phyloP scores from a whole-genome alignment of 2,888 invertebrate species.

The Sialis fuliginosa region DNA sequence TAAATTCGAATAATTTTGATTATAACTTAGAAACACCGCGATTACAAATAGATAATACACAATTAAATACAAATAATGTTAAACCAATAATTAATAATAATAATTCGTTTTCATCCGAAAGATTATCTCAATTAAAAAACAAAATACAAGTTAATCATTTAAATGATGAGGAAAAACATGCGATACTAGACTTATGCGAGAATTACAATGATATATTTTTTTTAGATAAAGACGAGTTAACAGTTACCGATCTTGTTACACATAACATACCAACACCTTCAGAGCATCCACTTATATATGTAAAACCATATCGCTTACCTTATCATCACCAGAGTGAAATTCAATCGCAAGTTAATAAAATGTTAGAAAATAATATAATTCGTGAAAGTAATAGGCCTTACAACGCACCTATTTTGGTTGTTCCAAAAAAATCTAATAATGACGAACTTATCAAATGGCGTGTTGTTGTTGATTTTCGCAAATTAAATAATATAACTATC shows the following conservation, averaged over 20 bases:
- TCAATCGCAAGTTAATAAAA: constrained; percentile 15
- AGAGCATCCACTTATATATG: constrained; percentile 13
- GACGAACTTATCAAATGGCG: constrained; percentile 15
- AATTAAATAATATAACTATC: constrained; percentile 20
- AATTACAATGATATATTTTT: too few species aligned
- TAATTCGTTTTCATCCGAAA: too few species aligned
- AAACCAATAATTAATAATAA: too few species aligned
- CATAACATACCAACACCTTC: constrained; percentile 17
- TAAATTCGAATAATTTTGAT: too few species aligned
- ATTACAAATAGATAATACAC: too few species aligned
- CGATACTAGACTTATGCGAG: too few species aligned
- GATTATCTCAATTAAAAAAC: too few species aligned
- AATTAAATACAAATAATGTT: too few species aligned
- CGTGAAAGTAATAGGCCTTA: constrained; percentile 11
- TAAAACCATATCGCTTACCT: constrained; percentile 20
- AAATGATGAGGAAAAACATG: too few species aligned
- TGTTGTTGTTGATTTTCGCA: constrained; percentile 20
- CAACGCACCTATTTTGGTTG: constrained; percentile 12
- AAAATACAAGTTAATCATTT: too few species aligned
- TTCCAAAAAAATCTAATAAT: constrained; percentile 17
- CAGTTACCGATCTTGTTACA: constrained; percentile 12
- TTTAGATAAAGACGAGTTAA: constrained; percentile 9
- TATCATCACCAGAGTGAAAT: constrained; percentile 18
- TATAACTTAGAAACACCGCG: too few species aligned
- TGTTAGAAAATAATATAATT: constrained; percentile 16